Evolutionary conservation across 2,797 vertebrate species (phyloP).

Genomic region (Brachyrhaphis roseni): DNA sequence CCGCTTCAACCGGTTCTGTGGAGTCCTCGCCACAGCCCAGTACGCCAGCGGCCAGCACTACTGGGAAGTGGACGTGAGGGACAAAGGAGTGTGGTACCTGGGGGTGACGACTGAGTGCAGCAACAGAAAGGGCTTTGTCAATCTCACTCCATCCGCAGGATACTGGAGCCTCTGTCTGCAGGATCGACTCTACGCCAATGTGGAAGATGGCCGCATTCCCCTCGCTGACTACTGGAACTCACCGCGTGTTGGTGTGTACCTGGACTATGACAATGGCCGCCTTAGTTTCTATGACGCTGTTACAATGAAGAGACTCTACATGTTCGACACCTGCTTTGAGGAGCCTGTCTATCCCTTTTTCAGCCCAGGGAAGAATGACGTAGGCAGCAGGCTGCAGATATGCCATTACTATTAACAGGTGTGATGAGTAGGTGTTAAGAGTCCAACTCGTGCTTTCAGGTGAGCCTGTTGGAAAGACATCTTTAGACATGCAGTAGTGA

Average conservation of each 20-base stretch:
- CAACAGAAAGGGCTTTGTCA: slow-evolving; percentile 85
- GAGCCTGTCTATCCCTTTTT: slow-evolving; percentile 84
- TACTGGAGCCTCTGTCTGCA: slow-evolving; percentile 86
- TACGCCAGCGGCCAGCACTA: slow-evolving; percentile 84
- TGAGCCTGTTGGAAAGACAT: slow-evolving; percentile 16
- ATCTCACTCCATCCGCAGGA: slow-evolving; percentile 77
- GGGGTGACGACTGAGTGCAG: slow-evolving; percentile 83
- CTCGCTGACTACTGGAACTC: slow-evolving; percentile 85
- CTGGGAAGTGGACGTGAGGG: slow-evolving; percentile 85
- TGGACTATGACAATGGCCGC: slow-evolving; percentile 83
- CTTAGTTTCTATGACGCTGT: slow-evolving; percentile 84
- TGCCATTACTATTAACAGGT: slow-evolving; percentile 83
- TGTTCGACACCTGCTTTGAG: slow-evolving; percentile 81
- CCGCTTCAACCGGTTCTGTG: slow-evolving; percentile 82
- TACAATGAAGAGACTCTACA: slow-evolving; percentile 83
- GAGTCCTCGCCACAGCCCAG: slow-evolving; percentile 80
- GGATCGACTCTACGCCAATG: slow-evolving; percentile 84
- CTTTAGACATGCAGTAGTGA: slow-evolving; percentile 9
- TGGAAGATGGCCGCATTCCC: slow-evolving; percentile 79
- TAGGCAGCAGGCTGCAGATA: slow-evolving; percentile 82
- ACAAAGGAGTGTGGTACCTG: slow-evolving; percentile 87
- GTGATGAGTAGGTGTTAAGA: background rate
- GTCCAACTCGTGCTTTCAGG: slow-evolving; percentile 12
- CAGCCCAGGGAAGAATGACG: slow-evolving; percentile 85
- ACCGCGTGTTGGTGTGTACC: slow-evolving; percentile 81